Evolutionary conservation across 1,140 invertebrate genomes (phyloP).

Genomic region (Drosophila micromelanica): DNA sequence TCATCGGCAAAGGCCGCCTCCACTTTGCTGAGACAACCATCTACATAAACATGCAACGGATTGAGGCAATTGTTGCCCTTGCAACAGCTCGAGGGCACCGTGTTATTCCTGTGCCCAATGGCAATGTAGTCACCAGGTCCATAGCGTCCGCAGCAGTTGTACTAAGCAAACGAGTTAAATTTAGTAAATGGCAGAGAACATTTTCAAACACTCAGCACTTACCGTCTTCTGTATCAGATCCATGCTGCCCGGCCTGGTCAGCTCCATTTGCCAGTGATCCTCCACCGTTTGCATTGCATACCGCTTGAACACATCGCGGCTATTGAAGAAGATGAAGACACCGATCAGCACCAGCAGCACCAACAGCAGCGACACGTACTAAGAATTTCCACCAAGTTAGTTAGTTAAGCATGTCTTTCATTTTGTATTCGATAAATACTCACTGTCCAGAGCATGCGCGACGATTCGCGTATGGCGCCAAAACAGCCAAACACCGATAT

Average conservation of each 20-base stretch:
- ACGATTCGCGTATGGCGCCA: slow-evolving; percentile 91
- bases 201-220: slow-evolving; percentile 1
- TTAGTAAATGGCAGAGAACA: neutral
- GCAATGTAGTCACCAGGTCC: slow-evolving; percentile 84
- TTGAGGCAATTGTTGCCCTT: slow-evolving; percentile 66
- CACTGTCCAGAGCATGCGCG: slow-evolving; percentile 92
- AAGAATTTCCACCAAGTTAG: no score
- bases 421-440: slow-evolving; percentile 58
- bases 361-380: slow-evolving; percentile 69
- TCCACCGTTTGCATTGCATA: slow-evolving; percentile 67
- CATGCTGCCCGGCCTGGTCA: slow-evolving; percentile 67
- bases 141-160: slow-evolving; percentile 88
- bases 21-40: slow-evolving; percentile 85
- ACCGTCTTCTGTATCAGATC: slow-evolving; percentile 66
- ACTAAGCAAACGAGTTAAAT: slow-evolving; percentile 75
- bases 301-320: slow-evolving; percentile 63
- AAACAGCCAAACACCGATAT: slow-evolving; percentile 94
- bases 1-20: slow-evolving; percentile 84
- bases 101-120: slow-evolving; percentile 54
- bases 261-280: slow-evolving; percentile 56
- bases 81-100: slow-evolving; percentile 84
- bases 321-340: slow-evolving; percentile 57
- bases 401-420: neutral
- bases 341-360: slow-evolving; percentile 58
- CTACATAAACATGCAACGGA: slow-evolving; percentile 77